Percentiles rank a stretch among this genome's conserved stretches.
Evolutionary conservation across 2,888 invertebrate species (phyloP).

Genomic region (Nomada fabriciana): DNA sequence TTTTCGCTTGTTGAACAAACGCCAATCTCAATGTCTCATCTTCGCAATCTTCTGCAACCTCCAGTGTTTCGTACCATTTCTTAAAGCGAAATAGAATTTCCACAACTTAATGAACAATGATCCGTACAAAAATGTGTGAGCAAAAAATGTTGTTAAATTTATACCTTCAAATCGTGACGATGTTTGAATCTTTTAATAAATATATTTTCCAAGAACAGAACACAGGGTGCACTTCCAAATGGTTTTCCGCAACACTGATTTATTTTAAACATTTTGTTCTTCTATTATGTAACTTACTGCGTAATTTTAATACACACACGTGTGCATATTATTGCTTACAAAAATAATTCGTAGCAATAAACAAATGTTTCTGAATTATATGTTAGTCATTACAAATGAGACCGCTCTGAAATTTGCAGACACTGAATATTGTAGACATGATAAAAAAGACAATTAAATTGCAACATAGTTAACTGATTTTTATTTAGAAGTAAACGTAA

Average conservation of each 20-base stretch:
- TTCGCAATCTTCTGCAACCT: slow-evolving; percentile 88
- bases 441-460: not conserved
- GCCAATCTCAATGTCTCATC: slow-evolving; percentile 90
- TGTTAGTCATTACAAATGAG: not conserved
- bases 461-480: not conserved
- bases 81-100: slow-evolving; percentile 75
- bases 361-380: not conserved
- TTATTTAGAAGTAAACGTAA: not conserved
- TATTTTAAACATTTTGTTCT: slow-evolving; percentile 47
- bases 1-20: slow-evolving; percentile 91
- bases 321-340: not conserved
- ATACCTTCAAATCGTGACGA: slow-evolving; percentile 39
- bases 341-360: not conserved
- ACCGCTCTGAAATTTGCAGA: not conserved
- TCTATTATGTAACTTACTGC: slow-evolving; percentile 30
- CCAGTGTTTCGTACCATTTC: slow-evolving; percentile 89
- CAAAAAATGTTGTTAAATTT: not conserved
- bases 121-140: not conserved
- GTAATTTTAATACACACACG: slow-evolving; percentile 29
- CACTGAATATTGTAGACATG: not conserved
- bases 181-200: slow-evolving; percentile 50
- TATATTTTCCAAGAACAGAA: slow-evolving; percentile 19
- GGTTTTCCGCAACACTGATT: slow-evolving; percentile 20
- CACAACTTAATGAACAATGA: not conserved
- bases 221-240: not conserved